Percentiles rank a stretch among this genome's conserved stretches.
Conservation (phyloP, 2,113 vertebrate genomes). For the Menura novaehollandiae region DNA sequence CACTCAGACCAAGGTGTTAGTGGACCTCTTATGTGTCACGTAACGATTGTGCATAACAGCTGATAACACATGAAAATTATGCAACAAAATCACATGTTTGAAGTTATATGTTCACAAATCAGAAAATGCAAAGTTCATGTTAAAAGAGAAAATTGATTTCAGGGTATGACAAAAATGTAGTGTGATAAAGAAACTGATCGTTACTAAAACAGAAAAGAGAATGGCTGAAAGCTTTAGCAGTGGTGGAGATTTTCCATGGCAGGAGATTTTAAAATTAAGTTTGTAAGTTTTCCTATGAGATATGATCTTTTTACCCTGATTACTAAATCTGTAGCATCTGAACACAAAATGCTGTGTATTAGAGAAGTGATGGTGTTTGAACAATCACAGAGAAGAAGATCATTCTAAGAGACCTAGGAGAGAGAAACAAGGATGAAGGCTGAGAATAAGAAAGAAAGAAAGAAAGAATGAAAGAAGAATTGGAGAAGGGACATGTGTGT, state of each 20-base stretch:
- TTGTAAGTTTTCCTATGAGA: not conserved
- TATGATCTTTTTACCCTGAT: not conserved
- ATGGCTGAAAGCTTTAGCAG: not conserved
- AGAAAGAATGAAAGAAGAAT: not conserved
- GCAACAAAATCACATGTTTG: not conserved
- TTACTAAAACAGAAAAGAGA: not conserved
- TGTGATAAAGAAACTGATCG: not conserved
- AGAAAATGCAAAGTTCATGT: not conserved
- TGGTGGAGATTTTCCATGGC: not conserved
- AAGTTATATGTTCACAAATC: not conserved
- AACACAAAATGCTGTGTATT: not conserved
- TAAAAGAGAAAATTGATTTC: not conserved
- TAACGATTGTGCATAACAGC: not conserved
- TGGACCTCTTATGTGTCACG: not conserved
- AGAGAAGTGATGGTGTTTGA: not conserved
- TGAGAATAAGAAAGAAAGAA: not conserved
- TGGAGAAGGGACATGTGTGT: not conserved
- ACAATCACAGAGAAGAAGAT: not conserved
- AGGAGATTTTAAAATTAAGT: not conserved
- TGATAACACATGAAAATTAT: not conserved
- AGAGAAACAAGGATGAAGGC: not conserved
- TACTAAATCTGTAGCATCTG: not conserved
- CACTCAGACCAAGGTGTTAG: not conserved
- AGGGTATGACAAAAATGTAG: not conserved
- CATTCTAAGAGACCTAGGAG: not conserved